These are phyloP conservation scores for Caenorhabditis sulstoni DNA, from an alignment of 2,888 invertebrate genomes.

Conservation along the genomic window DNA sequence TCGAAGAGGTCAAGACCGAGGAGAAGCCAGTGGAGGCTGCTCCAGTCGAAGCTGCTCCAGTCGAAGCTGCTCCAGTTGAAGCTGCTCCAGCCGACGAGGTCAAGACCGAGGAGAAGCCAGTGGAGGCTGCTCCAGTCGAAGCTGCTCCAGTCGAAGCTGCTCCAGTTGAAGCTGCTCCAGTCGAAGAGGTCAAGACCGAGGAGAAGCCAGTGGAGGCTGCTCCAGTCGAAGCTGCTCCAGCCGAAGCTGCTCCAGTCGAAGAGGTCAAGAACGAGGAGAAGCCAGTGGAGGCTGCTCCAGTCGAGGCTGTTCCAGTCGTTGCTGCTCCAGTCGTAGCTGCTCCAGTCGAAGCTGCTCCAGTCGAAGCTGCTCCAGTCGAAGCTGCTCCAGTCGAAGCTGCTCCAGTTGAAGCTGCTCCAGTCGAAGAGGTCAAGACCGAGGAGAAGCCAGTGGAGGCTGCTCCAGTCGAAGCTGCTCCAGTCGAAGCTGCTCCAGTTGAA, in stretches of 20 bases:
- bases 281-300: not conserved
- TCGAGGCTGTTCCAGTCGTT: conserved; percentile 11
- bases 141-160: conserved; percentile 6
- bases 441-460: too few species aligned
- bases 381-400: conserved; percentile 9
- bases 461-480: too few species aligned
- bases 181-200: too few species aligned
- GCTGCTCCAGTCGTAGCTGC: not conserved
- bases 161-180: conserved; percentile 26
- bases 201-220: too few species aligned
- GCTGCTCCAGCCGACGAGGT: too few species aligned
- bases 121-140: conserved; percentile 10
- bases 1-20: conserved; percentile 15
- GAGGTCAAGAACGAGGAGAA: not conserved
- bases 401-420: too few species aligned
- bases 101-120: conserved; percentile 14
- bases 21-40: conserved; percentile 24
- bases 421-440: too few species aligned
- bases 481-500: conserved; percentile 15
- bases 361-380: conserved; percentile 2
- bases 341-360: not conserved
- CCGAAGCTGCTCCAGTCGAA: too few species aligned
- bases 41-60: too few species aligned
- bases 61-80: too few species aligned
- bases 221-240: too few species aligned